These are phyloP conservation scores for Metellina segmentata DNA, from an alignment of 2,888 invertebrate species.

Conservation along the genomic window DNA sequence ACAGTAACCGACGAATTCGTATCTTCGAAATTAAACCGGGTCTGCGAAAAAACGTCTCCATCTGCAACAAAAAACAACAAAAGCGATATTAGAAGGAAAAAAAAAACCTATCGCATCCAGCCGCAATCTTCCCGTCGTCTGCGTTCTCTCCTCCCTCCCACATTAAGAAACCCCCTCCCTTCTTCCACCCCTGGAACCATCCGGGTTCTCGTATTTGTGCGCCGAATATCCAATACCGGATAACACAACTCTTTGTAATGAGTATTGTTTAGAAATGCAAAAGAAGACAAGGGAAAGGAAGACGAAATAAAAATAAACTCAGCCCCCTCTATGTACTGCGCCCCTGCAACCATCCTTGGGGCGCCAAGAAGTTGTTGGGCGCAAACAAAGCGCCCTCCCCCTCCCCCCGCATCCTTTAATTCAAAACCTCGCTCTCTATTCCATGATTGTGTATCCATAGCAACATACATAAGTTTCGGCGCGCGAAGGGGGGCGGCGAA, in stretches of 20 bases:
- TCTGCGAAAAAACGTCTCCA: too few relatives aligned
- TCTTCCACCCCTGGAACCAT: too few relatives aligned
- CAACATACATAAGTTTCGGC: conserved; percentile 72
- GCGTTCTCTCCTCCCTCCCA: not conserved
- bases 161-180: not conserved
- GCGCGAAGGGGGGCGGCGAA: not conserved
- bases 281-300: conserved; percentile 7
- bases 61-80: too few relatives aligned
- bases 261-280: conserved; percentile 57
- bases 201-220: not conserved
- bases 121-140: too few relatives aligned
- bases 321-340: not conserved
- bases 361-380: conserved; percentile 22
- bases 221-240: not conserved
- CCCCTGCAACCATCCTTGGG: not conserved
- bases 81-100: too few relatives aligned
- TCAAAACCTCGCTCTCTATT: conserved; percentile 6
- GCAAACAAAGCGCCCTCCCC: conserved; percentile 55
- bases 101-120: too few relatives aligned
- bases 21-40: too few relatives aligned
- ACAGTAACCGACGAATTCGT: too few relatives aligned
- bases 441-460: conserved; percentile 74
- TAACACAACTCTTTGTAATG: conserved; percentile 39
- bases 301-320: not conserved
- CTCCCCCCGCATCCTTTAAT: not conserved